Evolutionary conservation across 1,140 invertebrate genomes (phyloP), one percentile per base, ranked within the genome.

Genomic region (Chelonus insularis): DNA sequence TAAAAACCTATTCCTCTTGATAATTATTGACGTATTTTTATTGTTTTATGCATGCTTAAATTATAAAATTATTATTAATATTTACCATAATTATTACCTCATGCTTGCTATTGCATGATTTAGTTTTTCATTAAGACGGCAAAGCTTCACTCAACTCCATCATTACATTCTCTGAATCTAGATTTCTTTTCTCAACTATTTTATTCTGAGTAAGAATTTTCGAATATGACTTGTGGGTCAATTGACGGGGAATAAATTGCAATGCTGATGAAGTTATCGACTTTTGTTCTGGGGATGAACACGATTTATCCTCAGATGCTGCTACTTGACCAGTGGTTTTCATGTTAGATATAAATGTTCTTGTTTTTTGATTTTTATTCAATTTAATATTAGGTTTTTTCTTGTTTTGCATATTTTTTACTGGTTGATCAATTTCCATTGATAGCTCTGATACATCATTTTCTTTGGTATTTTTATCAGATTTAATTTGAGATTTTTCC

Each of bases 231-330:
- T 72, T 77, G 20, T 74, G 69, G 54, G 62, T 60, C 0, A 80
- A 60, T 72, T 79, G 76, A 23, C 74, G 64, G 32, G 78, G 78
- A 20, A 80, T 43, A 67, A 81, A 81, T 62, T 45, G 57, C 34
- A 78, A 59, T 29, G 72, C 32, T 11, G 73, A 48, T 29, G 18
- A 63, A 55, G 47, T 9, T 52, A 52, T 69, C 14, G 50, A 6
- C 20, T 56, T 16, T 68, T 62, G 41, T 29, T 56, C 2, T 58
- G 7, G 23, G 18, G 8, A 20, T 43, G 48, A 20, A 5, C 4
- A 48, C 36, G 21, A 18, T n/a, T 9, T 20, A 25, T 61, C 67
- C 59, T 47, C 59, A 12, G 8, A 56, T 18, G 36, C 5, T 23
- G 14, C 1, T 37, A 8, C n/a, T 34, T 16, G 9, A 52, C 43